These are phyloP conservation scores for Chaetodon trifasciatus DNA, from an alignment of 2,797 vertebrate species.

Conservation along the genomic window DNA sequence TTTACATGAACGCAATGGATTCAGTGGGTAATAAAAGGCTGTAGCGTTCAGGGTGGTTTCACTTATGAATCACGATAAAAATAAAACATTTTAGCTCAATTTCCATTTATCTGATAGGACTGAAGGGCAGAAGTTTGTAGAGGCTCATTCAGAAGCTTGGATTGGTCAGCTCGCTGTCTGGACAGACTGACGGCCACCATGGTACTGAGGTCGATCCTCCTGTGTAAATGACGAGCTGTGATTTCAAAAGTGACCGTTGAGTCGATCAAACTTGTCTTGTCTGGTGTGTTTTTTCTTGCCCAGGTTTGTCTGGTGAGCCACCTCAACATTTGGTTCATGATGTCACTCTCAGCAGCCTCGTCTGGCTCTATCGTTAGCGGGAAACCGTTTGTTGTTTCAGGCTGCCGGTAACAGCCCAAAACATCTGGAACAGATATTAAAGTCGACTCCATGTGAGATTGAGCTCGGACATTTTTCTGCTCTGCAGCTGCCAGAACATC, in stretches of 20 bases:
- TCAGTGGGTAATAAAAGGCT: no score
- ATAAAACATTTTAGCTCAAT: no score
- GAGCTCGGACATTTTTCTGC: background rate
- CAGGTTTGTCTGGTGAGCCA: background rate
- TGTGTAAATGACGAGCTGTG: no score
- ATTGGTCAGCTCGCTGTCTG: no score
- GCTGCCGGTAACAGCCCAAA: conserved; percentile 16
- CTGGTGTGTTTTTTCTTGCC: background rate
- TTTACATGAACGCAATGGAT: no score
- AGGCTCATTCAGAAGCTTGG: no score
- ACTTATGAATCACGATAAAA: no score
- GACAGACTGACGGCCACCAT: no score
- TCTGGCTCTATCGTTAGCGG: conserved; percentile 12
- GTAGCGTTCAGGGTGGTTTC: no score
- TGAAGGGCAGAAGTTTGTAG: no score
- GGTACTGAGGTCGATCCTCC: no score
- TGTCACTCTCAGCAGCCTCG: conserved; percentile 9
- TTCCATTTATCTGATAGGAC: no score
- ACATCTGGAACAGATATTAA: conserved; percentile 54
- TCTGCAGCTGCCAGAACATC: conserved; percentile 30
- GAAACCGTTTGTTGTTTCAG: conserved; percentile 36
- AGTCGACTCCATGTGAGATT: background rate
- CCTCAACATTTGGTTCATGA: background rate
- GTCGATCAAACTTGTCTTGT: background rate
- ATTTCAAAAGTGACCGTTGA: background rate